These are phyloP conservation scores for Sialis fuliginosa DNA, from an alignment of 2,888 invertebrate genomes.

Conservation along the genomic window DNA sequence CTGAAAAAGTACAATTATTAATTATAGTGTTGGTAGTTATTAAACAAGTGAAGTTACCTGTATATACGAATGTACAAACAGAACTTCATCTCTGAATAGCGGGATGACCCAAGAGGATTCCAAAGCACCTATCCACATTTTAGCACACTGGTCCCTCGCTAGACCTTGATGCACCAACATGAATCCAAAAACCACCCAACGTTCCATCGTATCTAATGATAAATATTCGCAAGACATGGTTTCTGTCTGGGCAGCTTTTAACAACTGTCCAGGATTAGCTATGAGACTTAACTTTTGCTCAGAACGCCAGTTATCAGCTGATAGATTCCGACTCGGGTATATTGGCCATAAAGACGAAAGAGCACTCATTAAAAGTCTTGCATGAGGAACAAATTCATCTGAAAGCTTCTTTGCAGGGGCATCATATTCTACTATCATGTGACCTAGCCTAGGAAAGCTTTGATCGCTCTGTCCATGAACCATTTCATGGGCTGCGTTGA, in stretches of 20 bases:
- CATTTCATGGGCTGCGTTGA: conserved; percentile 96
- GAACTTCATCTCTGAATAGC: conserved; percentile 91
- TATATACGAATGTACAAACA: conserved; percentile 88
- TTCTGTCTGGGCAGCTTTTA: conserved; percentile 88
- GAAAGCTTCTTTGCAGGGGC: conserved; percentile 85
- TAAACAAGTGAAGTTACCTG: not conserved
- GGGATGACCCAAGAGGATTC: conserved; percentile 90
- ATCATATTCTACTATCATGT: conserved; percentile 96
- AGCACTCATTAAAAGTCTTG: conserved; percentile 70
- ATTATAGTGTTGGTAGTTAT: not conserved
- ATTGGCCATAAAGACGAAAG: conserved; percentile 74
- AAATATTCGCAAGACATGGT: conserved; percentile 96
- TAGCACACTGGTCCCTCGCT: conserved; percentile 61
- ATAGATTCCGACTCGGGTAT: conserved; percentile 75
- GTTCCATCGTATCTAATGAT: conserved; percentile 86
- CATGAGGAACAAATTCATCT: conserved; percentile 93
- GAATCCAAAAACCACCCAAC: conserved; percentile 94
- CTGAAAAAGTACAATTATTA: conserved; percentile 23
- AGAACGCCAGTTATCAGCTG: conserved; percentile 87
- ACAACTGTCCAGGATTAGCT: conserved; percentile 81
- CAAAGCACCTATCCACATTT: conserved; percentile 81
- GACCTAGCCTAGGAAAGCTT: conserved; percentile 89
- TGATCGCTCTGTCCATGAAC: conserved; percentile 76
- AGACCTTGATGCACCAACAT: conserved; percentile 79
- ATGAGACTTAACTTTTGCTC: conserved; percentile 86